A percentile compares a stretch with the other conserved stretches of the same genome.
These are phyloP conservation scores for Menura novaehollandiae DNA, from an alignment of 2,113 vertebrate genomes.

Conservation along the genomic window DNA sequence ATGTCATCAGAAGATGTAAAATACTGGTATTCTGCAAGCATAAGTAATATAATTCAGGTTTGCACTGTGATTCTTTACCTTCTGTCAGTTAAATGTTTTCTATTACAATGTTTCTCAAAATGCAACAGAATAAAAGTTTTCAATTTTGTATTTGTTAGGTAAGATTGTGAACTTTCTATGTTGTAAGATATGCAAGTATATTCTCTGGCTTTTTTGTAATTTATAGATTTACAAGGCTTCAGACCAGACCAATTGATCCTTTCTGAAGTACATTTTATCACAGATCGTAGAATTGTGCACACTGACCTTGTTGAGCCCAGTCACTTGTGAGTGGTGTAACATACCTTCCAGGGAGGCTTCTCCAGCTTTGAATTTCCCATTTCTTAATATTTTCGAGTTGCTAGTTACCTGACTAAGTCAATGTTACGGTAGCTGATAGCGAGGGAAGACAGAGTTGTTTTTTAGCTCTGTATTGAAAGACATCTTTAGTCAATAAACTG, in stretches of 20 bases:
- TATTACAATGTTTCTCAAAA: background rate
- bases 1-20: background rate
- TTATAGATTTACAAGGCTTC: background rate
- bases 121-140: background rate
- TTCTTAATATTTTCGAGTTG: background rate
- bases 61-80: background rate
- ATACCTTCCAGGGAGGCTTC: background rate
- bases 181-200: background rate
- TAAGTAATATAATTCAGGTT: background rate
- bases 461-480: background rate
- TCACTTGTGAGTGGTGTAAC: background rate
- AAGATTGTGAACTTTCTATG: background rate
- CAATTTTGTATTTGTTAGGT: background rate
- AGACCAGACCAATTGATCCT: background rate
- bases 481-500: background rate
- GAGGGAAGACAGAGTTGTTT: background rate
- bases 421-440: background rate
- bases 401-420: background rate
- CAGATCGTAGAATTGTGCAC: background rate
- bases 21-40: background rate
- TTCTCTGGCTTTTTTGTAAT: background rate
- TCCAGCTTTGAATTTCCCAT: background rate
- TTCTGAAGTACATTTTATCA: background rate
- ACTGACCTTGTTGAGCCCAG: background rate
- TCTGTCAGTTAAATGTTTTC: background rate